Conservation (phyloP, 2,888 invertebrate genomes). For the Empis livida region DNA sequence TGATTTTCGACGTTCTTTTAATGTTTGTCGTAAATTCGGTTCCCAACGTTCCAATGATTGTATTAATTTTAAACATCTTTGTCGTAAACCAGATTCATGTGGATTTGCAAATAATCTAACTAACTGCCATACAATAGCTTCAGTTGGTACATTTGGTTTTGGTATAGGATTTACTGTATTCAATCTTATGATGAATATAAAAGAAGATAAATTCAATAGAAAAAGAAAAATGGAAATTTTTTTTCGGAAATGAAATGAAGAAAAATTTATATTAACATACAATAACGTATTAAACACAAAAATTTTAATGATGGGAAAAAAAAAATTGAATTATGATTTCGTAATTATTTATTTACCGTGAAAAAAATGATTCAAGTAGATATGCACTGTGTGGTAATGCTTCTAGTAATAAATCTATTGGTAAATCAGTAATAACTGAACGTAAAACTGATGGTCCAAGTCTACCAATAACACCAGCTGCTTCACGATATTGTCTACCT, state of each 20-base stretch:
- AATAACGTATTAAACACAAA: no score
- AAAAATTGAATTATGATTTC: background rate
- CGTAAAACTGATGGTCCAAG: constrained; percentile 69
- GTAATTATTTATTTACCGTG: constrained; percentile 39
- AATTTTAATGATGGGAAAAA: no score
- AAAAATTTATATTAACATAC: no score
- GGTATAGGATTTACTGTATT: constrained; percentile 36
- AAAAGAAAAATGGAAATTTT: no score
- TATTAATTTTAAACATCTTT: constrained; percentile 47
- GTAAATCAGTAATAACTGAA: constrained; percentile 62
- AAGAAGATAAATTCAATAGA: no score
- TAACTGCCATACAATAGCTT: constrained; percentile 74
- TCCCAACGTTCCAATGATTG: constrained; percentile 48
- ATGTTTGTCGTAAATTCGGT: constrained; percentile 50
- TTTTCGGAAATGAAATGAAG: no score
- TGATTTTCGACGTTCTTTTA: constrained; percentile 55
- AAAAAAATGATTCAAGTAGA: constrained; percentile 70
- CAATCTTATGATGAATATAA: constrained; percentile 29
- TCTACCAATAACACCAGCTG: constrained; percentile 68
- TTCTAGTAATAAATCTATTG: constrained; percentile 77
- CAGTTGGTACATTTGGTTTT: constrained; percentile 55
- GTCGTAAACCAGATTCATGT: constrained; percentile 47
- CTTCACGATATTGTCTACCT: constrained; percentile 80
- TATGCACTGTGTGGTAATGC: constrained; percentile 79
- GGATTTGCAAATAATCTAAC: constrained; percentile 56